Conservation (phyloP, 2,797 vertebrate species). For the Kryptopterus vitreolus region DNA sequence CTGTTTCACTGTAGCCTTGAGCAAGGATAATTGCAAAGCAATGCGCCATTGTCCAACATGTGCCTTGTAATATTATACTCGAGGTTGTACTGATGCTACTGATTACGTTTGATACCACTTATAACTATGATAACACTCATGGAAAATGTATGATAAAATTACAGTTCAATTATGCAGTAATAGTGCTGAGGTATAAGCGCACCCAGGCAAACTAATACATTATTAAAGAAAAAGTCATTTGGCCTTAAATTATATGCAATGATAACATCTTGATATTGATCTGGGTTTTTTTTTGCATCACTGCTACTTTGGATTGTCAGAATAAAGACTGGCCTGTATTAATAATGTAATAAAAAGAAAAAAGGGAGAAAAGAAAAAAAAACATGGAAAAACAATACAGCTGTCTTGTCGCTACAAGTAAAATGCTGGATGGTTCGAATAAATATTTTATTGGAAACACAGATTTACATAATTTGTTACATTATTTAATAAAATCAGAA, state of each 20-base stretch:
- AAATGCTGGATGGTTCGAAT: neutral
- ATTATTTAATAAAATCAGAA: neutral
- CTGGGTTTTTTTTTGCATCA: neutral
- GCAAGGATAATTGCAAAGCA: neutral
- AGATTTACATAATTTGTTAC: neutral
- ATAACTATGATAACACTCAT: neutral
- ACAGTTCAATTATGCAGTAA: neutral
- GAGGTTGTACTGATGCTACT: neutral
- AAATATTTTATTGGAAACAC: neutral
- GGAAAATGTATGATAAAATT: neutral
- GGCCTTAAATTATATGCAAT: neutral
- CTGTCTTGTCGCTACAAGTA: neutral
- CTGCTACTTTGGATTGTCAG: neutral
- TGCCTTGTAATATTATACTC: constrained; percentile 21
- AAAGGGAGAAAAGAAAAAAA: neutral
- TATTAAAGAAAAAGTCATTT: neutral
- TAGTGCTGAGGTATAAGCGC: neutral
- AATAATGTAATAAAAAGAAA: constrained; percentile 8
- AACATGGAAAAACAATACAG: neutral
- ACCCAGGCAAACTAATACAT: neutral
- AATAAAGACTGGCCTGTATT: neutral
- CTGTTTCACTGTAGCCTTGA: constrained; percentile 1
- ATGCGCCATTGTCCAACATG: constrained; percentile 1
- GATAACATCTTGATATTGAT: neutral
- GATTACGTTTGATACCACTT: neutral